Base-by-base conservation (phyloP, 2,888 invertebrate species). In the Petrolisthes cinctipes region DNA sequence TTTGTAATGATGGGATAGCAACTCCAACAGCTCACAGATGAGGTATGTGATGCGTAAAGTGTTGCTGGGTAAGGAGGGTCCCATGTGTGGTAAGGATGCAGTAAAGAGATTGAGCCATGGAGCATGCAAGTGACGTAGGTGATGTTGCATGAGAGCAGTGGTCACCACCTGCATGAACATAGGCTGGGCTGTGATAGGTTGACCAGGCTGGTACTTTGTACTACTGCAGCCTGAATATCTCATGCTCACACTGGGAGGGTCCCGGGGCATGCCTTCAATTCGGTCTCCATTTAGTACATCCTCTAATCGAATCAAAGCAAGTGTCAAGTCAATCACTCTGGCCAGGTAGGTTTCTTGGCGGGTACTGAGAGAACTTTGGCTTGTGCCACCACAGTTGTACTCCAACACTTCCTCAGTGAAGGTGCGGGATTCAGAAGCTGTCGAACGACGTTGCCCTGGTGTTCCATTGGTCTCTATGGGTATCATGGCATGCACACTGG, bases 101-200 rank as follows among this genome's bases (percentile, higher is more conserved):
- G 96, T 96, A 9, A 97, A 95, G 92, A 97, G 94, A 90, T 96
- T 95, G 61, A 97, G 95, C 97, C 97, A 97, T 92, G 96, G 96
- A 91, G 95, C 95, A 92, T 97, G 97, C 91, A 96, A 93, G 92
- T 95, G 95, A 80, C 95, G 94, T 93, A 95, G 94, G 89, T 95
- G 95, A 88, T 95, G 94, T 92, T 95, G 93, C 11, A 87, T 90
- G 61, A 91, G 89, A 76, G 91, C 93, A 92, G 94, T 93, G 92
- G 96, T 95, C 86, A 97, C 93, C 56, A 96, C 96, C 37, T 96
- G 95, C 57, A 97, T 93, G 92, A 97, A 97, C 94, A 97, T 96
- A 56, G 96, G 95, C 92, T 97, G 97, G 92, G 97, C 96, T 68
- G 95, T 95, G 89, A 96, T 95, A 71, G 95, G 93, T 88, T 95